Base-by-base conservation (phyloP, 2,113 vertebrate species). In the Nyctereutes procyonoides region DNA sequence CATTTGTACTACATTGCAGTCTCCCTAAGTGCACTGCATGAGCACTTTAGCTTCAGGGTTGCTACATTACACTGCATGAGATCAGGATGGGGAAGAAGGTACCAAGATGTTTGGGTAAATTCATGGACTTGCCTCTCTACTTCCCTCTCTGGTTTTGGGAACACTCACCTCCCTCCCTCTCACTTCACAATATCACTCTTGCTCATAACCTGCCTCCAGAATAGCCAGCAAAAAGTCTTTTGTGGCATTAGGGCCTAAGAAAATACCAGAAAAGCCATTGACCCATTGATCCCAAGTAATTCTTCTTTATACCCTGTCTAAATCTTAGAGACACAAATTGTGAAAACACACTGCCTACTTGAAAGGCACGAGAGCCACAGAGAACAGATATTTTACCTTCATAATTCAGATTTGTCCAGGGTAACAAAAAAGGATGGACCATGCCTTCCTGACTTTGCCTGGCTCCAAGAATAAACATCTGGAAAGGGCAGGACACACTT, bases 1-100 rank as follows among this genome's bases (percentile, higher is more conserved):
- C 35, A 6, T 51, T 15, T 32, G 6, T 2, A 0, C 28, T 32
- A 58, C 24, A 2, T 1, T 13, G 4, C 51, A 56, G 6, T 67
- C 69, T 86, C 24, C 48, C 92, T 26, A 26, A 26, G 19, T 12
- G 83, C 28, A 12, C n/a, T 43, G 11, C 15, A n/a, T 8, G 12
- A 74, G 8, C 38, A 38, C 28, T 71, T 65, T 81, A 62, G 16
- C 35, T 81, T 51, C 12, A 3, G 5, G 8, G 38, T 81, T 79
- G 32, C 32, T 5, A 22, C 16, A 13, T 35, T 28, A 51, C 16
- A 51, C 22, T 74, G 43, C 28, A 11, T 63, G 22, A 17, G 74
- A 30, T 71, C 63, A 62, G 38, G 8, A 35, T 51, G 22, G 20
- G 11, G 16, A 87, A 56, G 60, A 87, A 20, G 3, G 58, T 22